Conservation (phyloP, 2,113 vertebrate species). For the Psilopsiagon aurifrons region DNA sequence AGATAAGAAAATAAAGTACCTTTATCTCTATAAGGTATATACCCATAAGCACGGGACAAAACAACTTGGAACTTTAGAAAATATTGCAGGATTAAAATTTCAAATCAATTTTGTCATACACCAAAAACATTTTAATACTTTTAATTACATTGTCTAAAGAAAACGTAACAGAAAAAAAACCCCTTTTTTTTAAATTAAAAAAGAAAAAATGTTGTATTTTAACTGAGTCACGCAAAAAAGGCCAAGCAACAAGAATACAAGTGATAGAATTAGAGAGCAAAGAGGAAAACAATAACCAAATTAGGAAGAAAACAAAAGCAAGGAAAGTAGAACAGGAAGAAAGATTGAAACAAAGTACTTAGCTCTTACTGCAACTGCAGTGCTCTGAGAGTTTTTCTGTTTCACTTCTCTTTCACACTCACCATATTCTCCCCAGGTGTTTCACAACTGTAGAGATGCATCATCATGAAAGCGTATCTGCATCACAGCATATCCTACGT, state of each 20-base stretch:
- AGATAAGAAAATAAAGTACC: neutral
- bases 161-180: neutral
- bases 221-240: neutral
- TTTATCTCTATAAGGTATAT: neutral
- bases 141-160: neutral
- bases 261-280: neutral
- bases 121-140: neutral
- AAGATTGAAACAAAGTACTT: neutral
- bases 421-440: neutral
- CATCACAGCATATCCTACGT: neutral
- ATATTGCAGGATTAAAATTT: neutral
- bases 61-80: neutral
- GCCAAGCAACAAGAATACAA: neutral
- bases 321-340: neutral
- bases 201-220: neutral
- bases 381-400: neutral
- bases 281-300: neutral
- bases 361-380: neutral
- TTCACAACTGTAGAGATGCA: neutral
- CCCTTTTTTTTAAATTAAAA: neutral
- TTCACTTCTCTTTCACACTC: neutral
- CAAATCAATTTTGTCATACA: neutral
- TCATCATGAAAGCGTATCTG: neutral
- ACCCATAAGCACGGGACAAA: neutral
- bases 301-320: neutral